Percentiles rank a stretch among this genome's conserved stretches.
Evolutionary conservation across 1,140 invertebrate species (phyloP).

Genomic region (Vollenhovia emeryi): DNA sequence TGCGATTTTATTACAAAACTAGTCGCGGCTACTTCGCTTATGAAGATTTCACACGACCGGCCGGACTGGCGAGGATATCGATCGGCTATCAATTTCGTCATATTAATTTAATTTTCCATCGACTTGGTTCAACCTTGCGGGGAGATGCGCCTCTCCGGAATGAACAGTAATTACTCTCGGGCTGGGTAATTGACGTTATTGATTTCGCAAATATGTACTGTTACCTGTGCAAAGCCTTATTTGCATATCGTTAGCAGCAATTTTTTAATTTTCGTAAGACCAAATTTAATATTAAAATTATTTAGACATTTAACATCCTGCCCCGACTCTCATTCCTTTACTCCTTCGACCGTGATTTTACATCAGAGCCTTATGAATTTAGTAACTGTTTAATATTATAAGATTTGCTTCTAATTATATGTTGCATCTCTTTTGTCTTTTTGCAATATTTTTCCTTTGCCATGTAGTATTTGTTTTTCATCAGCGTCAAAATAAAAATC

Average conservation of each 20-base stretch:
- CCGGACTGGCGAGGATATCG: not conserved
- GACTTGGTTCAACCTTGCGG: not conserved
- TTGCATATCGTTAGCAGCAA: not conserved
- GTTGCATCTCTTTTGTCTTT: not conserved
- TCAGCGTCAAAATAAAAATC: not conserved
- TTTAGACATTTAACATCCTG: too few species aligned
- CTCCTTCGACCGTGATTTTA: too few species aligned
- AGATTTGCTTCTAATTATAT: not conserved
- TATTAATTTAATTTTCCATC: not conserved
- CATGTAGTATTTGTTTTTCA: not conserved
- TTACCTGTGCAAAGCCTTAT: not conserved
- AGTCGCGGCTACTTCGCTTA: not conserved
- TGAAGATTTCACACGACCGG: not conserved
- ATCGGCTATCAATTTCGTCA: not conserved
- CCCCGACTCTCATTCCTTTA: too few species aligned
- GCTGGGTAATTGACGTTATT: not conserved
- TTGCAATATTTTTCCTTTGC: not conserved
- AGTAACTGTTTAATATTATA: not conserved
- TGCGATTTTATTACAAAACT: constrained; percentile 42
- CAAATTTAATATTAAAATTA: not conserved
- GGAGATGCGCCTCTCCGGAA: not conserved
- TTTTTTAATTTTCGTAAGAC: not conserved
- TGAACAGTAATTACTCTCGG: constrained; percentile 1
- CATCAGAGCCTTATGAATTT: too few species aligned
- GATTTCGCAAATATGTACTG: not conserved